phyloP scores from a whole-genome alignment of 2,113 vertebrate species.

The Pelecanoides urinatrix region DNA sequence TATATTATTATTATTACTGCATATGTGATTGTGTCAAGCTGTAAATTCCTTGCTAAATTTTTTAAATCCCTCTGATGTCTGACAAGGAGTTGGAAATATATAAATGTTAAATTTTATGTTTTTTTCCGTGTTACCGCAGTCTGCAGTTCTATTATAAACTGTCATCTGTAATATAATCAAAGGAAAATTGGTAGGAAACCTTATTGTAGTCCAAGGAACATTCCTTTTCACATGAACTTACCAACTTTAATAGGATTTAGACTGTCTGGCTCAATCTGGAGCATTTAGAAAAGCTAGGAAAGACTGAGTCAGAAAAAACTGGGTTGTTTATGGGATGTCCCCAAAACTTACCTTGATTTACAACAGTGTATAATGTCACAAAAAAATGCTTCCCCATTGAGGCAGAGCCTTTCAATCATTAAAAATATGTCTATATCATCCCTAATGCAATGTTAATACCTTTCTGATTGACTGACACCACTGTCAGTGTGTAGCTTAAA shows the following conservation, averaged over 20 bases:
- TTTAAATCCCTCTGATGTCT: slow-evolving; percentile 71
- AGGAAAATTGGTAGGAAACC: slow-evolving; percentile 66
- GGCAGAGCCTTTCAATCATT: not conserved
- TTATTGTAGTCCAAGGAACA: slow-evolving; percentile 59
- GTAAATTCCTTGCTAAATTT: slow-evolving; percentile 68
- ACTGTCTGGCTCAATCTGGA: slow-evolving; percentile 8
- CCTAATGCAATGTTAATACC: not conserved
- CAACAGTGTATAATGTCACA: not conserved
- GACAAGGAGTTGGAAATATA: slow-evolving; percentile 70
- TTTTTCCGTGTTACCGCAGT: slow-evolving; percentile 62
- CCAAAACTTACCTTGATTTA: not conserved
- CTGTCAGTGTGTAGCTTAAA: not conserved
- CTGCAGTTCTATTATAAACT: slow-evolving; percentile 69
- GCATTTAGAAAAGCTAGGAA: slow-evolving; percentile 23
- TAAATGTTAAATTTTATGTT: slow-evolving; percentile 66
- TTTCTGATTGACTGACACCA: not conserved
- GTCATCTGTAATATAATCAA: slow-evolving; percentile 69
- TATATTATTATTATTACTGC: slow-evolving; percentile 25
- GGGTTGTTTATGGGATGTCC: not conserved
- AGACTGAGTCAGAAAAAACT: not conserved
- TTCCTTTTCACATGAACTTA: slow-evolving; percentile 61
- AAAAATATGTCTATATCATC: not conserved
- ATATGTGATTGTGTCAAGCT: slow-evolving; percentile 56
- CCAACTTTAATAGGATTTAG: slow-evolving; percentile 44
- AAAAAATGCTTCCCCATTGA: not conserved